These are phyloP conservation scores for Oreochromis grahami DNA, from an alignment of 2,797 vertebrate species.

Conservation along the genomic window DNA sequence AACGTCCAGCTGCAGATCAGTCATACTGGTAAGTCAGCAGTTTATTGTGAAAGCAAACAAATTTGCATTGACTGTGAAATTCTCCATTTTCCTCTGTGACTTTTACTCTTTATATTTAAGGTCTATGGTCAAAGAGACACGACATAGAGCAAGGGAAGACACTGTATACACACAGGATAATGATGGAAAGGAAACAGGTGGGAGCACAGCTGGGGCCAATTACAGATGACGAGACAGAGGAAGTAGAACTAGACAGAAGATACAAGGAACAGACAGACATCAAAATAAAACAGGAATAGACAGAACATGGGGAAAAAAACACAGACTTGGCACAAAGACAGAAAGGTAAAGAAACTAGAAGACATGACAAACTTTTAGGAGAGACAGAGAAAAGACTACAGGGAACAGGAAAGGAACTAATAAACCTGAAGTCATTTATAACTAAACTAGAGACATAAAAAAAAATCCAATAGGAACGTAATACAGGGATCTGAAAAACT, in stretches of 20 bases:
- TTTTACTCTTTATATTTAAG: not conserved
- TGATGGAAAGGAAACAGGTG: not conserved
- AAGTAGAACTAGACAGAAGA: not conserved
- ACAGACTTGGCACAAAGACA: not conserved
- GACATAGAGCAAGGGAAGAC: not conserved
- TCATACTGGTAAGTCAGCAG: not conserved
- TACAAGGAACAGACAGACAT: not conserved
- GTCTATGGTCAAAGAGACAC: not conserved
- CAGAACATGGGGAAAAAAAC: not conserved
- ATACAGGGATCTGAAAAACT: not conserved
- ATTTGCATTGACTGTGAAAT: not conserved
- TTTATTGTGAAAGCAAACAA: not conserved
- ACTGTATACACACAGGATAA: not conserved
- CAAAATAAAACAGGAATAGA: not conserved
- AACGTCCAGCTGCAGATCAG: not conserved
- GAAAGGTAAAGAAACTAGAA: not conserved
- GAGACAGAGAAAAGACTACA: not conserved
- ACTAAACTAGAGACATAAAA: not conserved
- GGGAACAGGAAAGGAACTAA: not conserved
- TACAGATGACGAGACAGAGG: not conserved
- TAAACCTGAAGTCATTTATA: not conserved
- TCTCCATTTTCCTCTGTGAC: not conserved
- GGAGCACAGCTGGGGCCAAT: not conserved
- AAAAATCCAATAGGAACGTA: not conserved
- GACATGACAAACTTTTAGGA: not conserved